Evolutionary conservation across 2,113 vertebrate genomes (phyloP).

Genomic region (Phylloscopus trochiloides): DNA sequence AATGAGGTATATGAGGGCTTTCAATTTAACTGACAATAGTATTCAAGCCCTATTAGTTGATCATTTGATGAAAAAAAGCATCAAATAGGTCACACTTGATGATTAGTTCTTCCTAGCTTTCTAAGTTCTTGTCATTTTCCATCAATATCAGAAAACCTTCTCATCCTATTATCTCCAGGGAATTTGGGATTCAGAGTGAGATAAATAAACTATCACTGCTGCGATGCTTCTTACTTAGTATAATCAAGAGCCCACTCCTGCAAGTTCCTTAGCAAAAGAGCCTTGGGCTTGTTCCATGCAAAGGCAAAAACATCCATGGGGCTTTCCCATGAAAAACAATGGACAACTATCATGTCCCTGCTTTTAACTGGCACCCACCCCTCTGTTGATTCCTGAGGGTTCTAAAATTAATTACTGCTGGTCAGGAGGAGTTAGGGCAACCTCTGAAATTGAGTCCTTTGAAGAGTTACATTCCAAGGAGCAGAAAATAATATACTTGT

Average conservation of each 20-base stretch:
- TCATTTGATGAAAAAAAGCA: not conserved
- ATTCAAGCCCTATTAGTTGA: not conserved
- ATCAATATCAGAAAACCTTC: not conserved
- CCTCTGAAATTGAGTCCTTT: not conserved
- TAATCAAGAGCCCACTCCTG: not conserved
- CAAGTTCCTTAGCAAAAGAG: not conserved
- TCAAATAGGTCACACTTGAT: not conserved
- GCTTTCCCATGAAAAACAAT: not conserved
- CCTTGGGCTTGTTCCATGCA: accelerated
- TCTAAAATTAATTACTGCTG: not conserved
- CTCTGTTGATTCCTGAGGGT: not conserved
- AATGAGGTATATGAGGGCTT: not conserved
- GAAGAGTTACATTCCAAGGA: not conserved
- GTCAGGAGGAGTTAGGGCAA: not conserved
- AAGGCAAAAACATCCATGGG: not conserved
- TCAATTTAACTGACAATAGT: not conserved
- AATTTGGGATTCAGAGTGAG: not conserved
- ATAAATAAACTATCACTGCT: not conserved
- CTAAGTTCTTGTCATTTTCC: not conserved
- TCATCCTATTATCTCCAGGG: not conserved
- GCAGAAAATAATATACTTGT: not conserved
- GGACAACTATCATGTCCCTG: not conserved
- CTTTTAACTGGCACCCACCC: not conserved
- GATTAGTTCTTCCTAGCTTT: not conserved
- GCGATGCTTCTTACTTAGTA: not conserved